A percentile compares a stretch with the other conserved stretches of the same genome.
Conservation (phyloP, 2,113 vertebrate species). For the Ptilonorhynchus violaceus region DNA sequence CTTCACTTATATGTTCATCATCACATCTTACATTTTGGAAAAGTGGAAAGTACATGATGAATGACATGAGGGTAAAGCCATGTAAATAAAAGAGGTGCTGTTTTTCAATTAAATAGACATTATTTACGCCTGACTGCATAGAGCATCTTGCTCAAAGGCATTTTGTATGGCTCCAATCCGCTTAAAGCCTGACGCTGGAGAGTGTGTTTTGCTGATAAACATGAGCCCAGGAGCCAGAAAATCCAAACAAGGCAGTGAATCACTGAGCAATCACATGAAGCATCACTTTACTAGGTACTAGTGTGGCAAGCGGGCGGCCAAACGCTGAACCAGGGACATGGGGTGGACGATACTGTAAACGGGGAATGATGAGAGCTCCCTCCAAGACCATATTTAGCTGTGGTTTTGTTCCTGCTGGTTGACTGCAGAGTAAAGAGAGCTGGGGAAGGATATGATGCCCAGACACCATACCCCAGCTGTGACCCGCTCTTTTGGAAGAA, state of each 20-base stretch:
- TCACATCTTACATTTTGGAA: background rate
- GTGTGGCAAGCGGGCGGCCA: fast-evolving
- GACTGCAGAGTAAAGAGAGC: background rate
- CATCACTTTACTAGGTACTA: background rate
- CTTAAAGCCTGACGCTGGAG: background rate
- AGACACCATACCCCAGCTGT: background rate
- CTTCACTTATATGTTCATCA: background rate
- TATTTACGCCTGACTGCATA: background rate
- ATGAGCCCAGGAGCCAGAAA: slow-evolving; percentile 25
- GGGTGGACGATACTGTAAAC: background rate
- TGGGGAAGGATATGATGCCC: background rate
- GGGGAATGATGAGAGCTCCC: background rate
- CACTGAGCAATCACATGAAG: background rate
- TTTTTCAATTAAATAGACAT: slow-evolving; percentile 12
- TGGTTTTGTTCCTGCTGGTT: background rate
- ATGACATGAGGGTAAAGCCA: background rate
- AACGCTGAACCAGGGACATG: background rate
- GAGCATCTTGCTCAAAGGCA: slow-evolving; percentile 12
- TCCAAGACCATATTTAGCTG: slow-evolving; percentile 30
- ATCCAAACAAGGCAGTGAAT: slow-evolving; percentile 55
- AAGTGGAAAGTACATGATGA: background rate
- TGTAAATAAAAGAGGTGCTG: background rate
- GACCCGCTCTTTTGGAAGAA: background rate
- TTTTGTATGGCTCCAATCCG: background rate
- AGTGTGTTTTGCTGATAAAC: slow-evolving; percentile 35